A percentile compares a stretch with the other conserved stretches of the same genome.
Evolutionary conservation across 1,140 invertebrate species (phyloP).

Genomic region (Drosophila parabipectinata): DNA sequence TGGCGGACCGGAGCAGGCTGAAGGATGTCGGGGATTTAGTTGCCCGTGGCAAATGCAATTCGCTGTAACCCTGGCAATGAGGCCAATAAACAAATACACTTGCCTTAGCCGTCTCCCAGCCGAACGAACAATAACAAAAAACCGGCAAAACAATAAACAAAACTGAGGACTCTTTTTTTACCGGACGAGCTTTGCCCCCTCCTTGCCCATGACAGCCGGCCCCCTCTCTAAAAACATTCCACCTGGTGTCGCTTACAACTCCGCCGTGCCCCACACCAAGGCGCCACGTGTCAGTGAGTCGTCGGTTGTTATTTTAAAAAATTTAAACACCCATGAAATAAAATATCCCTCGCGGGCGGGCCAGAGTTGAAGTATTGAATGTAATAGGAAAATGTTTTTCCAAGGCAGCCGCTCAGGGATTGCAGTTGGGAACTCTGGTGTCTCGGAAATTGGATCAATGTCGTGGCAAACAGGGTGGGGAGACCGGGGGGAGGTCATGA

Average conservation of each 20-base stretch:
- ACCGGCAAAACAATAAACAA: slow-evolving; percentile 47
- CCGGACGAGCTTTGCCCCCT: neutral
- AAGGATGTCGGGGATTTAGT: slow-evolving; percentile 50
- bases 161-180: slow-evolving; percentile 13
- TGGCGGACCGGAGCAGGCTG: slow-evolving; percentile 31
- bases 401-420: slow-evolving; percentile 61
- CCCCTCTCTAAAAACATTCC: slow-evolving; percentile 39
- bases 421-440: slow-evolving; percentile 20
- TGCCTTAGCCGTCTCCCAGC: slow-evolving; percentile 14
- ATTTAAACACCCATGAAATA: slow-evolving; percentile 81
- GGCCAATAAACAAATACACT: slow-evolving; percentile 79
- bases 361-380: slow-evolving; percentile 65
- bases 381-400: slow-evolving; percentile 80
- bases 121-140: slow-evolving; percentile 33
- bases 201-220: slow-evolving; percentile 11
- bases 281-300: slow-evolving; percentile 71
- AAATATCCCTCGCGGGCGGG: slow-evolving; percentile 55
- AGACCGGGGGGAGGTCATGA: slow-evolving; percentile 17
- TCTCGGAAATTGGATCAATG: slow-evolving; percentile 75
- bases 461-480: slow-evolving; percentile 14
- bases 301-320: slow-evolving; percentile 81
- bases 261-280: slow-evolving; percentile 43
- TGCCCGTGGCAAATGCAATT: slow-evolving; percentile 80
- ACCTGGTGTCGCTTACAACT: slow-evolving; percentile 52
- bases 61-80: slow-evolving; percentile 67